Evolutionary conservation across 2,797 vertebrate genomes (phyloP).

Genomic region (Lacerta agilis): DNA sequence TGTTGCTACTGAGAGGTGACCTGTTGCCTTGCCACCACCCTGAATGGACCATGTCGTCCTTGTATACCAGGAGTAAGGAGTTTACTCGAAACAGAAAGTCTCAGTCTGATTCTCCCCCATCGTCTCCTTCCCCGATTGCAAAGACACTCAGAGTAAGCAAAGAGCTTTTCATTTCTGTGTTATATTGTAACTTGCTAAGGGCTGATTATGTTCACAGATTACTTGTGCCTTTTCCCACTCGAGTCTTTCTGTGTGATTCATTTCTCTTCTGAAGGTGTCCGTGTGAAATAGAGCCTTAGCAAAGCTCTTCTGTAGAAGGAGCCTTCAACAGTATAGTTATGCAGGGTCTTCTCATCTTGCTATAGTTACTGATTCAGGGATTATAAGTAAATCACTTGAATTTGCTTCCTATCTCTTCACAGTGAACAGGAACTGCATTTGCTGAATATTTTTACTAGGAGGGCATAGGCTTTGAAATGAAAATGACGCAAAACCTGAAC

Average conservation of each 20-base stretch:
- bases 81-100: constrained; percentile 91
- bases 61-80: constrained; percentile 92
- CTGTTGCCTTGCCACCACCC: constrained; percentile 31
- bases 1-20: constrained; percentile 33
- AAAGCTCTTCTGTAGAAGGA: constrained; percentile 56
- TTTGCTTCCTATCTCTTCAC: constrained; percentile 28
- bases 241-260: constrained; percentile 33
- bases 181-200: constrained; percentile 24
- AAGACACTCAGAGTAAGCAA: constrained; percentile 95
- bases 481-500: constrained; percentile 50
- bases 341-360: constrained; percentile 15
- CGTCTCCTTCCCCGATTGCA: constrained; percentile 91
- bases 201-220: neutral
- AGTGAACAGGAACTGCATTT: constrained; percentile 1
- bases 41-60: constrained; percentile 85
- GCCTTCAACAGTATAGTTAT: constrained; percentile 40
- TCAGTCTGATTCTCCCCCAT: constrained; percentile 91
- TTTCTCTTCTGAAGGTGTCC: constrained; percentile 42
- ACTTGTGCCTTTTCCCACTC: constrained; percentile 8
- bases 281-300: constrained; percentile 32
- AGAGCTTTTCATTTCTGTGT: constrained; percentile 73
- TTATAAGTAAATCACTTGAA: constrained; percentile 24
- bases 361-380: neutral
- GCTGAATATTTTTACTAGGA: constrained; percentile 7
- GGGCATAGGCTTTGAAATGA: constrained; percentile 1